Evolutionary conservation across 2,888 invertebrate genomes (phyloP), one percentile per base, ranked within the genome.

Genomic region (Agrotis exclamationis): DNA sequence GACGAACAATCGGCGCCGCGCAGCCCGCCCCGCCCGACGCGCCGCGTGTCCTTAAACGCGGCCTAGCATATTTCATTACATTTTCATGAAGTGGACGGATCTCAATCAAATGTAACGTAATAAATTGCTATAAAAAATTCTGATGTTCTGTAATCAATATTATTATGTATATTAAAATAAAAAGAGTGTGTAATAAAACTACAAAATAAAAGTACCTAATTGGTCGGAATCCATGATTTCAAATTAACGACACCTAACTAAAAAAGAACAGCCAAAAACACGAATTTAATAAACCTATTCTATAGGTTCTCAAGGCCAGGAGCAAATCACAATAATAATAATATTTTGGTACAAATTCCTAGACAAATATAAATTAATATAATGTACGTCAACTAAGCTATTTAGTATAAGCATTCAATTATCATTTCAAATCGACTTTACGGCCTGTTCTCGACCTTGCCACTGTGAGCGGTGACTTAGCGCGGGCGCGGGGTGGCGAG

Each of bases 341-440:
- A n/a, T n/a, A n/a, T n/a, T 68, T 57, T 68, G 56, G 68, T 56
- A 72, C 2, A 33, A 47, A 65, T 28, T 64, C 28, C 13, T 64
- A 44, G 24, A 53, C n/a, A 74, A 53, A 33, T 50, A 45, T 33
- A 45, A 16, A 33, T 47, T 39, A 39, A 13, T 50, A 39, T n/a
- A 20, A 39, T n/a, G n/a, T n/a, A n/a, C n/a, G n/a, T n/a, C 18
- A 4, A 62, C n/a, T 0, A 63, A 63, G 14, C 24, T 44, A 16
- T n/a, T 44, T 63, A n/a, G n/a, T 24, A 63, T 4, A 24, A 14
- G 9, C 63, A 16, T 24, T 13, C 24, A 63, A 63, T 39, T 14
- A 39, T 44, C 18, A 9, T 24, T 9, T 4, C 7, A 24, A 24
- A 56, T 18, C 6, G 33, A 7, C 7, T 7, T 33, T 33, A 33